Evolutionary conservation across 2,797 vertebrate species (phyloP).

Genomic region (Aldrovandia affinis): DNA sequence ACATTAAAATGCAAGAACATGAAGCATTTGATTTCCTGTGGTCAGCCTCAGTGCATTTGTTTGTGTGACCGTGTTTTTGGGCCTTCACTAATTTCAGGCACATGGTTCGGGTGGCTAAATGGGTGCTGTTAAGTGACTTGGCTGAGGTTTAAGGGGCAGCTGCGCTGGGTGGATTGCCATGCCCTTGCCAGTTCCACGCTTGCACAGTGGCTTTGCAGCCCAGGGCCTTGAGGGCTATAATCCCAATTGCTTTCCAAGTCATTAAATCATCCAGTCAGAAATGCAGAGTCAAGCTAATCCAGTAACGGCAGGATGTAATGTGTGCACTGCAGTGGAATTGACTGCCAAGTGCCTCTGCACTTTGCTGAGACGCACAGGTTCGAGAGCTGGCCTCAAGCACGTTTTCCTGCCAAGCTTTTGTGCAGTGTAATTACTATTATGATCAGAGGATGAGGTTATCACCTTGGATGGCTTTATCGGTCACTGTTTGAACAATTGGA

Average conservation of each 20-base stretch:
- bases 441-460: neutral
- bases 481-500: neutral
- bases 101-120: neutral
- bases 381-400: neutral
- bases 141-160: neutral
- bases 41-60: neutral
- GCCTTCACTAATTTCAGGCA: neutral
- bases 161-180: neutral
- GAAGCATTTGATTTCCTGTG: neutral
- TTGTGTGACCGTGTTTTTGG: neutral
- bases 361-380: neutral
- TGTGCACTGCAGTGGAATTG: conserved; percentile 16
- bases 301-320: conserved; percentile 1
- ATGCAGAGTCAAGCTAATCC: conserved; percentile 19
- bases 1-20: neutral
- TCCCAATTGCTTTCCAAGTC: conserved; percentile 17
- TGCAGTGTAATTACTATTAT: conserved; percentile 16
- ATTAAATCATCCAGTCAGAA: neutral
- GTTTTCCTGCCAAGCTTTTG: neutral
- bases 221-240: neutral
- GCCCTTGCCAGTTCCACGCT: neutral
- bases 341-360: neutral
- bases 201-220: neutral
- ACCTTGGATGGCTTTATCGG: neutral
- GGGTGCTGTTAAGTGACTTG: neutral